Conservation (phyloP, 1,140 invertebrate species). For the Lepidurus packardi region DNA sequence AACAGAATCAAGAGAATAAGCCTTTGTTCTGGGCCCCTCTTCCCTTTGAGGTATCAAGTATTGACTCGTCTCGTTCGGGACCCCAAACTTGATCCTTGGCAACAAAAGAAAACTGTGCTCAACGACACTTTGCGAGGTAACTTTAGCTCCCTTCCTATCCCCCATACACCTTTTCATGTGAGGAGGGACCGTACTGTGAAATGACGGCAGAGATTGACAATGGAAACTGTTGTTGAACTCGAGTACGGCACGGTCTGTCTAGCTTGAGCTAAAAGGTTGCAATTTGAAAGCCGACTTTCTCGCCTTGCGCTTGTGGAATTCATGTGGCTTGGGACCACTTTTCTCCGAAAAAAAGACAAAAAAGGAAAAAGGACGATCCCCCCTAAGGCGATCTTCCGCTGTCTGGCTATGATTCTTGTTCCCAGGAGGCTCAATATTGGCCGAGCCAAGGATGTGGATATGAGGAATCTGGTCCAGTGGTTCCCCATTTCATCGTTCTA, state of each 20-base stretch:
- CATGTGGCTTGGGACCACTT: not conserved
- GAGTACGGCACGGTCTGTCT: not conserved
- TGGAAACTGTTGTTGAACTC: not conserved
- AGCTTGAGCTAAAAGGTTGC: not conserved
- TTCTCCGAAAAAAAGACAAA: not conserved
- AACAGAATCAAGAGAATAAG: not conserved
- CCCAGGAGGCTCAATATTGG: not conserved
- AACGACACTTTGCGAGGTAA: not conserved
- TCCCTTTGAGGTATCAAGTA: not conserved
- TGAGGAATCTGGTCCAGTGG: conserved; percentile 1
- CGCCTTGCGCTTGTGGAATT: not conserved
- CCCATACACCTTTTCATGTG: not conserved
- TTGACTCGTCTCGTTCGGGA: not conserved
- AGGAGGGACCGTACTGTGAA: not conserved
- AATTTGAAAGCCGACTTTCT: not conserved
- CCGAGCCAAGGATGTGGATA: not conserved
- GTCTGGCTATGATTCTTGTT: conserved; percentile 14
- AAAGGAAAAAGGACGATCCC: not conserved
- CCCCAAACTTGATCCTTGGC: conserved; percentile 6
- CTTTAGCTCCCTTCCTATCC: too few species aligned
- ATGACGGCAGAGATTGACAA: not conserved
- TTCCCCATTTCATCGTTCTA: not conserved
- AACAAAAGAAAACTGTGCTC: not conserved
- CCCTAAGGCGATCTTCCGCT: not conserved
- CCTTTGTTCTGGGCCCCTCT: not conserved